A percentile compares a stretch with the other conserved stretches of the same genome.
Evolutionary conservation across 2,797 vertebrate species (phyloP).

Genomic region (Meriones psammophilus): DNA sequence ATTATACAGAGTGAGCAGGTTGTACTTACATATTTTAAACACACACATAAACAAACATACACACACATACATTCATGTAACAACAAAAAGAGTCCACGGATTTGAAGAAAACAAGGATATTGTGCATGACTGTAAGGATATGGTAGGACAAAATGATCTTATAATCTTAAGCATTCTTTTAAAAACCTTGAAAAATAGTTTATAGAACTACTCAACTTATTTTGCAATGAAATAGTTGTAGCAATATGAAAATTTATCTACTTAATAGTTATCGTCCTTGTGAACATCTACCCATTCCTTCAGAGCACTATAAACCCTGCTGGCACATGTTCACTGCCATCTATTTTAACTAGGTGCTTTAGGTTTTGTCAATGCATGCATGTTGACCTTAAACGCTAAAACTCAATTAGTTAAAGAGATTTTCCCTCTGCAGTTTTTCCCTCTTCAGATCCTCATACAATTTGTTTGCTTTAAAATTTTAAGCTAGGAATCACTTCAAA

Average conservation of each 20-base stretch:
- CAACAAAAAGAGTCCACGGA: not conserved
- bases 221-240: not conserved
- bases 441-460: conserved; percentile 7
- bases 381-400: conserved; percentile 49
- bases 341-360: not conserved
- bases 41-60: not conserved
- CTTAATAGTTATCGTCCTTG: not conserved
- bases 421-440: not conserved
- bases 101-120: not conserved
- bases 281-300: conserved; percentile 12
- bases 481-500: not conserved
- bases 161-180: not conserved
- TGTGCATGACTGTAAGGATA: accelerated
- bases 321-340: not conserved
- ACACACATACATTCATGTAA: not conserved
- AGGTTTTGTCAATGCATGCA: not conserved
- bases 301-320: not conserved
- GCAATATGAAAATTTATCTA: conserved; percentile 12
- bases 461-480: conserved; percentile 5
- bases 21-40: not conserved
- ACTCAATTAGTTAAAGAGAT: not conserved
- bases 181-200: too few species aligned
- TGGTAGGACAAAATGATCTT: not conserved
- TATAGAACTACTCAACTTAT: not conserved
- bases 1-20: not conserved